Evolutionary conservation across 1,140 invertebrate species (phyloP).

Genomic region (Microvelia longipes): DNA sequence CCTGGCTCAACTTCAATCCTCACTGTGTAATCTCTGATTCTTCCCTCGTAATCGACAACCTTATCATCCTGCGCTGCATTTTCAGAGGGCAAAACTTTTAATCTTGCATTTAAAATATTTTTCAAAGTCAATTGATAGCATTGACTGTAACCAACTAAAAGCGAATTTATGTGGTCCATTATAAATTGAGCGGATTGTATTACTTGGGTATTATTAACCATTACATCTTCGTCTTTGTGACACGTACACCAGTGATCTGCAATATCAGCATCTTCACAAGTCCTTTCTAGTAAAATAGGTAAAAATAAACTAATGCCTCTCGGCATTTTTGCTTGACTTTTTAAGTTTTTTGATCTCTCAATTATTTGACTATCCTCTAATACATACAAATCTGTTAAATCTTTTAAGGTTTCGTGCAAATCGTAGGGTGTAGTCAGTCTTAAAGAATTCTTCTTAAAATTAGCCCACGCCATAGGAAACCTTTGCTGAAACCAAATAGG

Average conservation of each 20-base stretch:
- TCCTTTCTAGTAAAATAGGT: conserved; percentile 50
- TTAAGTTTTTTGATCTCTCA: conserved; percentile 22
- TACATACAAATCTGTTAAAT: conserved; percentile 37
- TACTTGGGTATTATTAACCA: conserved; percentile 33
- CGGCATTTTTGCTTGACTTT: conserved; percentile 23
- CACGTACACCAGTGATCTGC: conserved; percentile 74
- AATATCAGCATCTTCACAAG: conserved; percentile 56
- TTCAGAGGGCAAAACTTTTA: conserved; percentile 8
- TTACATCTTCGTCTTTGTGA: conserved; percentile 39
- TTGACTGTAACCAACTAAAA: conserved; percentile 39
- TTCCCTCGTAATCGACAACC: neutral
- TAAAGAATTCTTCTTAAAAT: conserved; percentile 36
- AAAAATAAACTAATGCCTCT: conserved; percentile 55
- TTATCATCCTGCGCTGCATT: conserved; percentile 7
- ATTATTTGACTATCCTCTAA: conserved; percentile 25
- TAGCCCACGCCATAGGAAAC: conserved; percentile 34
- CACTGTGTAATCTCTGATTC: conserved; percentile 14
- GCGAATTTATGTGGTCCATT: conserved; percentile 43
- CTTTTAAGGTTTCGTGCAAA: conserved; percentile 44
- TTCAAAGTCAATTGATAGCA: conserved; percentile 30
- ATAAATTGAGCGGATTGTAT: conserved; percentile 36
- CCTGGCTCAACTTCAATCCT: conserved; percentile 20
- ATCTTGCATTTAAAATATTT: conserved; percentile 14
- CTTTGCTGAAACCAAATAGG: conserved; percentile 40
- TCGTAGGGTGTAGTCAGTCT: conserved; percentile 44